These are phyloP conservation scores for Grallaria varia DNA, from an alignment of 2,113 vertebrate genomes.

Conservation along the genomic window DNA sequence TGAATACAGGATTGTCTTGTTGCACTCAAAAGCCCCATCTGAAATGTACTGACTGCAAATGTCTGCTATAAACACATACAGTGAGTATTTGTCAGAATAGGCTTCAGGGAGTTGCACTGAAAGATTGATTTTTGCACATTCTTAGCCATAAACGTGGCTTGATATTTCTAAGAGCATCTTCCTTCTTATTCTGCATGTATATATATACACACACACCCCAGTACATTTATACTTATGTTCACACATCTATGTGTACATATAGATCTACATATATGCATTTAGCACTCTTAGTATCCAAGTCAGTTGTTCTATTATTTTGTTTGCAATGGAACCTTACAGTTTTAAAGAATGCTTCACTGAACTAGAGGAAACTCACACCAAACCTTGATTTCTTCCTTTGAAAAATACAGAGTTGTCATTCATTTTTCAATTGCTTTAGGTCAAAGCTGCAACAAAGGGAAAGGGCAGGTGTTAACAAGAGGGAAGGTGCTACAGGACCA, in stretches of 20 bases:
- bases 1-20: background rate
- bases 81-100: background rate
- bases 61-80: fast-evolving
- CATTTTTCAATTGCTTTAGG: background rate
- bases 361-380: background rate
- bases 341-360: background rate
- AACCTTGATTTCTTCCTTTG: background rate
- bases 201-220: too few species aligned
- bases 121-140: background rate
- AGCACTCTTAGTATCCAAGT: background rate
- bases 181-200: background rate
- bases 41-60: background rate
- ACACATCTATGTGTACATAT: fast-evolving
- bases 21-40: background rate
- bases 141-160: background rate
- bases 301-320: background rate
- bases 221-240: too few species aligned
- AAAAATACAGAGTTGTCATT: conserved; percentile 5
- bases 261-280: background rate
- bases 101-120: background rate
- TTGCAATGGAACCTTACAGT: background rate
- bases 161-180: background rate
- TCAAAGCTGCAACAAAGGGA: background rate
- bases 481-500: background rate
- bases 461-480: conserved; percentile 19